Percentiles rank a stretch among this genome's conserved stretches.
phyloP scores from a whole-genome alignment of 1,140 invertebrate species.

The Gryllus bimaculatus region DNA sequence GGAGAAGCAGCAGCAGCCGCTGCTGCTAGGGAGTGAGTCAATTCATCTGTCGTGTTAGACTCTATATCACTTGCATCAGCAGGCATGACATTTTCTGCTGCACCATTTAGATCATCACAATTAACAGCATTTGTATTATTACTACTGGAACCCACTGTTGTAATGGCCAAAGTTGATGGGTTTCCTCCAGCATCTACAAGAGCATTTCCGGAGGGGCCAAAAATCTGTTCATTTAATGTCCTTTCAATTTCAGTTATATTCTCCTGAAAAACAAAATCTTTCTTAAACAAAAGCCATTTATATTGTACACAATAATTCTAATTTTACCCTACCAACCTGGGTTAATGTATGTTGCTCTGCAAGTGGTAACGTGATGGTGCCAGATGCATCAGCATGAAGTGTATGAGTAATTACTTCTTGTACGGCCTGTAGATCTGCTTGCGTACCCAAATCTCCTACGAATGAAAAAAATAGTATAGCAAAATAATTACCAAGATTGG shows the following conservation, averaged over 20 bases:
- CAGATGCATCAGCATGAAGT: constrained; percentile 34
- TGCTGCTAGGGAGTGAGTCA: not conserved
- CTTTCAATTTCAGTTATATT: constrained; percentile 37
- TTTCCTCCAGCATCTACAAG: not conserved
- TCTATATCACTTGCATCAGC: constrained; percentile 2
- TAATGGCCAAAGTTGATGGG: not conserved
- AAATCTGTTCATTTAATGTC: constrained; percentile 36
- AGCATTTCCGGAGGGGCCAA: constrained; percentile 23
- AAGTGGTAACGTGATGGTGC: constrained; percentile 33
- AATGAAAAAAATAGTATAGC: not conserved
- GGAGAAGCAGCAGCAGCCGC: not conserved
- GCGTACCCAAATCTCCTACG: not conserved
- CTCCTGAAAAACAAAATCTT: constrained; percentile 28
- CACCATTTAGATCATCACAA: not conserved
- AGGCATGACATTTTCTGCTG: not conserved
- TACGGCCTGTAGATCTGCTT: not conserved
- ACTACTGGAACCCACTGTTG: not conserved
- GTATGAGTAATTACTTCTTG: constrained; percentile 30
- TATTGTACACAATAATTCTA: not conserved
- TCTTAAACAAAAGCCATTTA: constrained; percentile 12
- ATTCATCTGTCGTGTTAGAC: constrained; percentile 14
- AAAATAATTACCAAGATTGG: not conserved
- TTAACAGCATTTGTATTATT: not conserved
- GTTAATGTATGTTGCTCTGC: constrained; percentile 27
- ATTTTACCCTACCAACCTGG: constrained; percentile 26